Evolutionary conservation across 2,888 invertebrate species (phyloP).

Genomic region (Lumbricus terrestris): DNA sequence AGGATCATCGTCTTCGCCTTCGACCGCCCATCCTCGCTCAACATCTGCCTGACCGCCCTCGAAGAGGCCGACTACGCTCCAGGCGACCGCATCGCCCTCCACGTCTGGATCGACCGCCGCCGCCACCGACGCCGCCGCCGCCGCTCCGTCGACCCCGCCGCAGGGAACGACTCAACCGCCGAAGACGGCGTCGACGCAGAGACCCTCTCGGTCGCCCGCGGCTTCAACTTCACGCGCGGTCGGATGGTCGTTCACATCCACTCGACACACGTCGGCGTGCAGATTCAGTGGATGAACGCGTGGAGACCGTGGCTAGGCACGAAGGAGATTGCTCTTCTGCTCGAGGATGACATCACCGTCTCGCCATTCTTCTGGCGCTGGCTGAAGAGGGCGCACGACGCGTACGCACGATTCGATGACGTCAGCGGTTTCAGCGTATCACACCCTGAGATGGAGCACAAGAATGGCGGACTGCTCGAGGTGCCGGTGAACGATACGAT

Average conservation of each 20-base stretch:
- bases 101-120: constrained; percentile 41
- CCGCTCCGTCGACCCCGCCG: constrained; percentile 32
- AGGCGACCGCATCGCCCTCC: constrained; percentile 29
- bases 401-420: constrained; percentile 40
- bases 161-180: background rate
- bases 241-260: constrained; percentile 33
- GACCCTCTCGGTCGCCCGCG: constrained; percentile 30
- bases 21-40: constrained; percentile 35
- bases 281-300: constrained; percentile 40
- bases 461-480: constrained; percentile 37
- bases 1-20: constrained; percentile 39
- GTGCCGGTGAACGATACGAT: background rate
- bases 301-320: constrained; percentile 43
- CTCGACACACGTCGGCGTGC: constrained; percentile 36
- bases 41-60: constrained; percentile 36
- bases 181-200: constrained; percentile 27
- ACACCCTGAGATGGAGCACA: constrained; percentile 32
- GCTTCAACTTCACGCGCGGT: constrained; percentile 38
- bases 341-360: constrained; percentile 48
- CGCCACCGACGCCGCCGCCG: constrained; percentile 25
- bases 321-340: constrained; percentile 46
- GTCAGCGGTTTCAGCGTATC: constrained; percentile 43
- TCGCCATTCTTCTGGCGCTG: constrained; percentile 45
- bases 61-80: constrained; percentile 33
- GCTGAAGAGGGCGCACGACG: constrained; percentile 43